Percentiles rank a stretch among this genome's conserved stretches.
Evolutionary conservation across 1,140 invertebrate species (phyloP).

Genomic region (Drosophila triauraria): DNA sequence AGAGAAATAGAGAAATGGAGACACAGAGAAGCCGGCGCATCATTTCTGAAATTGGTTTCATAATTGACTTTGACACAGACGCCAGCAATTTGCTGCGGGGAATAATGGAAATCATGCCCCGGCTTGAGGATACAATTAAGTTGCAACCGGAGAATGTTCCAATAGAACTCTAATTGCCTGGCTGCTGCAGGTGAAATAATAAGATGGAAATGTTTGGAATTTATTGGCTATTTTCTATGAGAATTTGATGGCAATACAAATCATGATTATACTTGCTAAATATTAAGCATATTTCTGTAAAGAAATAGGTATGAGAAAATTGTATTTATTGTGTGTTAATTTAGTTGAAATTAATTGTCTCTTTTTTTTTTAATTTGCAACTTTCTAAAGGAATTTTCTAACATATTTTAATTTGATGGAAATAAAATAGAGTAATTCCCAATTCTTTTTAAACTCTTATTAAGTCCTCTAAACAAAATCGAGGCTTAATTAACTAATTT

Average conservation of each 20-base stretch:
- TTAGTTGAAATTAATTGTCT: not conserved
- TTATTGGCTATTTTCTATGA: not conserved
- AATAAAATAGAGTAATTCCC: too few relatives aligned
- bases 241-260: conserved; percentile 12
- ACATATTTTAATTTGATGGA: too few relatives aligned
- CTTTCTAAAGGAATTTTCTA: too few relatives aligned
- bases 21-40: conserved; percentile 15
- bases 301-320: not conserved
- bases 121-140: conserved; percentile 34
- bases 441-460: too few relatives aligned
- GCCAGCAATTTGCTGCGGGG: conserved; percentile 31
- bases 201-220: conserved; percentile 5
- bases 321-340: conserved; percentile 1
- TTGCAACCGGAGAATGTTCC: conserved; percentile 8
- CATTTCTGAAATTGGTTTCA: conserved; percentile 51
- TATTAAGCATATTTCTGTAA: not conserved
- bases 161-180: conserved; percentile 35
- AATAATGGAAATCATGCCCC: conserved; percentile 22
- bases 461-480: too few relatives aligned
- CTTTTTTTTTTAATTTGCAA: too few relatives aligned
- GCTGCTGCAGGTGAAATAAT: conserved; percentile 14
- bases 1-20: conserved; percentile 18
- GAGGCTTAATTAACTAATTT: too few relatives aligned
- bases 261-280: conserved; percentile 1
- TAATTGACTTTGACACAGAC: conserved; percentile 77